A percentile compares a stretch with the other conserved stretches of the same genome.
phyloP scores from a whole-genome alignment of 30 jellyfish, hydroid and myxozoan genomes.

The Aurelia sp. region DNA sequence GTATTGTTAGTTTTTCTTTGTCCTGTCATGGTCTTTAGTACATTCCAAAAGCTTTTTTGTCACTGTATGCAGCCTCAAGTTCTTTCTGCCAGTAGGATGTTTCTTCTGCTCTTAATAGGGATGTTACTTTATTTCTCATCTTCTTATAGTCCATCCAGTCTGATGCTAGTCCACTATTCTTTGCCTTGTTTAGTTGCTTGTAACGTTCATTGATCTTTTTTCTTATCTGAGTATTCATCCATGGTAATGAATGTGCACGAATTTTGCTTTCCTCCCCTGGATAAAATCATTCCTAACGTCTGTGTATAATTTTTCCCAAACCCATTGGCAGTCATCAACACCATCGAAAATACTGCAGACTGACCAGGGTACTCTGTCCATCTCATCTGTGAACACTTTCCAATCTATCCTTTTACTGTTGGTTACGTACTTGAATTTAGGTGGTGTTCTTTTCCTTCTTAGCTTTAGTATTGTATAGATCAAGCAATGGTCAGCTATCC shows the following conservation, averaged over 20 bases:
- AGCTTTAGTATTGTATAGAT: too few species aligned
- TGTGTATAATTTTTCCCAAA: too few species aligned
- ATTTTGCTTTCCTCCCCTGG: too few species aligned
- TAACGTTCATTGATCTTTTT: slow-evolving; percentile 4
- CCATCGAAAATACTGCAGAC: too few species aligned
- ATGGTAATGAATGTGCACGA: not conserved
- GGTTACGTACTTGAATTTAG: too few species aligned
- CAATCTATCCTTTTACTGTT: too few species aligned
- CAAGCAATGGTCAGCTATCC: too few species aligned
- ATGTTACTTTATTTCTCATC: slow-evolving; percentile 3
- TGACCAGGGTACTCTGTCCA: too few species aligned
- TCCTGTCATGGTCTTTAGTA: slow-evolving; percentile 12
- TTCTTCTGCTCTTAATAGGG: slow-evolving; percentile 8
- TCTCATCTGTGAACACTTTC: too few species aligned
- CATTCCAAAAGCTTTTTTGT: not conserved
- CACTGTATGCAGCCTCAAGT: slow-evolving; percentile 19
- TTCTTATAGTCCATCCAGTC: not conserved
- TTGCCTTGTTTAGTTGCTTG: slow-evolving; percentile 3
- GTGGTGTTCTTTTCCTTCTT: too few species aligned
- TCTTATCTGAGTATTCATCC: not conserved
- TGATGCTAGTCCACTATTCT: not conserved
- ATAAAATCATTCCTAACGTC: too few species aligned
- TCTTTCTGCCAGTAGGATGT: slow-evolving; percentile 24
- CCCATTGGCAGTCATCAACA: too few species aligned
- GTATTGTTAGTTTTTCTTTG: not conserved